Percentiles rank a stretch among this genome's conserved stretches.
Conservation (phyloP, 2,113 vertebrate genomes). For the Antechinus stuartii region DNA sequence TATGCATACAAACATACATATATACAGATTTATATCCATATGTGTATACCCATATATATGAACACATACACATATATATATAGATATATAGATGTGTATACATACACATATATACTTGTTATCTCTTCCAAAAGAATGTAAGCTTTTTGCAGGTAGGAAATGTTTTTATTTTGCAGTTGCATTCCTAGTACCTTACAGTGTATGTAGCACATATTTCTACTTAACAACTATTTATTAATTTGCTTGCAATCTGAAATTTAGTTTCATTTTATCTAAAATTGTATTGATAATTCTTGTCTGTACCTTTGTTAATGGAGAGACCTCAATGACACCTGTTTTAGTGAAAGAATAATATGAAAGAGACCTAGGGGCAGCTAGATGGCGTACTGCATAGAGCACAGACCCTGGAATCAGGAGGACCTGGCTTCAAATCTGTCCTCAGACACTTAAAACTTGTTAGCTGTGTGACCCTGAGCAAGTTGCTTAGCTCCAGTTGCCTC, state of each 20-base stretch:
- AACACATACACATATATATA: too few relatives aligned
- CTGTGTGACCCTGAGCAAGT: too few relatives aligned
- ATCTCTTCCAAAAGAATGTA: neutral
- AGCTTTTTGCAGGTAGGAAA: neutral
- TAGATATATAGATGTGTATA: too few relatives aligned
- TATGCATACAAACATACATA: too few relatives aligned
- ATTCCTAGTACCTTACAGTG: neutral
- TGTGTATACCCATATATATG: too few relatives aligned
- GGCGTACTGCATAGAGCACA: too few relatives aligned
- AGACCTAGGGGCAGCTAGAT: neutral
- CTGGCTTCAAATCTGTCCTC: too few relatives aligned
- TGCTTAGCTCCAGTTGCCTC: too few relatives aligned
- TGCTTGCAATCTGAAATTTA: neutral
- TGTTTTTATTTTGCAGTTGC: neutral
- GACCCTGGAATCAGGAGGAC: too few relatives aligned
- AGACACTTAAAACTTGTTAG: too few relatives aligned
- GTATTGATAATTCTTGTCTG: neutral
- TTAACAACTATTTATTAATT: neutral
- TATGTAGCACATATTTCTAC: neutral
- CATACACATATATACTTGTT: too few relatives aligned
- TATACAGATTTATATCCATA: too few relatives aligned
- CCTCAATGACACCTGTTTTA: neutral
- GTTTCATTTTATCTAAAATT: neutral
- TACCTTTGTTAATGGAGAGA: neutral
- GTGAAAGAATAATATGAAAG: neutral